These are phyloP conservation scores for Bubalus kerabau DNA, from an alignment of 2,113 vertebrate species.

Conservation along the genomic window DNA sequence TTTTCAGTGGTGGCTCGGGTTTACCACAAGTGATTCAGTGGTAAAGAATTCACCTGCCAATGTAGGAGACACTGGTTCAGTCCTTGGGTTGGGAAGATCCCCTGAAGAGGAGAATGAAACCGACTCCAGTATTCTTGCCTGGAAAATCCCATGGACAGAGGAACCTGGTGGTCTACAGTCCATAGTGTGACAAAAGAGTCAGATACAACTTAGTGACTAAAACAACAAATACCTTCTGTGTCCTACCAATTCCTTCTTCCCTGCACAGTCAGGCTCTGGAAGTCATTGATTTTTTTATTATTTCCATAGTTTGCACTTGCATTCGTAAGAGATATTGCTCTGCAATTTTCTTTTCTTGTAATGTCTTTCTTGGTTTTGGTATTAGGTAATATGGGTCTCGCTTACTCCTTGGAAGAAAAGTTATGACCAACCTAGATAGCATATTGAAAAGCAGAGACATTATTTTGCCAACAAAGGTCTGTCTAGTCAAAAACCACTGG, in stretches of 20 bases:
- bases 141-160: neutral
- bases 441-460: too few species aligned
- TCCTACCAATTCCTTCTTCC: neutral
- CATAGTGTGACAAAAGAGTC: neutral
- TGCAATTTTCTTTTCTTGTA: neutral
- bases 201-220: neutral
- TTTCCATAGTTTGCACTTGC: neutral
- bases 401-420: too few species aligned
- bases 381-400: neutral
- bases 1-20: neutral
- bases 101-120: neutral
- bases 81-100: neutral
- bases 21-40: neutral
- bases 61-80: neutral
- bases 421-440: too few species aligned
- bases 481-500: too few species aligned
- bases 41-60: neutral
- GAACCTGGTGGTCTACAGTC: neutral
- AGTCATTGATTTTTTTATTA: neutral
- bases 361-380: neutral
- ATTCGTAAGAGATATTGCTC: neutral
- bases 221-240: neutral
- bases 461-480: too few species aligned
- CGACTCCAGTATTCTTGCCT: neutral
- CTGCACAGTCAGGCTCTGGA: neutral